phyloP scores from a whole-genome alignment of 1,140 invertebrate species.

The Camponotus vicinus region DNA sequence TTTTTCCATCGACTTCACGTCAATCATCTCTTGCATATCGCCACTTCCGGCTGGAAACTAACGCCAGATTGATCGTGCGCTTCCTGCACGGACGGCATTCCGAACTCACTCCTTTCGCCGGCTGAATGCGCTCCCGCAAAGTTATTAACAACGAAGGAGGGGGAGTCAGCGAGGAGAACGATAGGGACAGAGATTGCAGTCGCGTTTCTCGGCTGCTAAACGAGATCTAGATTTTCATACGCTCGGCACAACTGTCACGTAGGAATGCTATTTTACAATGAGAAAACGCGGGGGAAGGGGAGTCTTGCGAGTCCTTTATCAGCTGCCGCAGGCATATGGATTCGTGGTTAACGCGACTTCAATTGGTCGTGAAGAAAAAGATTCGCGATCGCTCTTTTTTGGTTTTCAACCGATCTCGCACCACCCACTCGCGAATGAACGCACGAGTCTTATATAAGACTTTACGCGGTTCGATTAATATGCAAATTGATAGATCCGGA shows the following conservation, averaged over 20 bases:
- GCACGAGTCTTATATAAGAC: neutral
- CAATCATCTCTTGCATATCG: conserved; percentile 62
- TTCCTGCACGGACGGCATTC: conserved; percentile 75
- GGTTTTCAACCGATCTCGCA: neutral
- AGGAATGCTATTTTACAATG: conserved; percentile 66
- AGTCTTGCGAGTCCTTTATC: neutral
- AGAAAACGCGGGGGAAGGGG: neutral
- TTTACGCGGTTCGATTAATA: conserved; percentile 27
- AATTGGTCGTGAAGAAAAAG: neutral
- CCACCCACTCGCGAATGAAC: conserved; percentile 23
- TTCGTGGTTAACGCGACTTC: conserved; percentile 11
- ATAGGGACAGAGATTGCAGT: conserved; percentile 54
- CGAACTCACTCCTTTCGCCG: conserved; percentile 73
- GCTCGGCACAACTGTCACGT: conserved; percentile 70
- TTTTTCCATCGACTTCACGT: conserved; percentile 61
- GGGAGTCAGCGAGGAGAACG: conserved; percentile 10
- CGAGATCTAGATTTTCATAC: conserved; percentile 72
- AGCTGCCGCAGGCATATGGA: neutral
- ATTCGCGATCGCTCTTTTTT: neutral
- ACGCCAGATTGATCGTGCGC: conserved; percentile 68
- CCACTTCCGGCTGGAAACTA: conserved; percentile 72
- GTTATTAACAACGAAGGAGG: conserved; percentile 69
- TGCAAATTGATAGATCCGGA: conserved; percentile 45
- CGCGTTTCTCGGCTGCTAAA: conserved; percentile 68
- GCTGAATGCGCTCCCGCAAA: conserved; percentile 61